Evolutionary conservation across 2,888 invertebrate genomes (phyloP).

Genomic region (Exephanes ischioxanthus): DNA sequence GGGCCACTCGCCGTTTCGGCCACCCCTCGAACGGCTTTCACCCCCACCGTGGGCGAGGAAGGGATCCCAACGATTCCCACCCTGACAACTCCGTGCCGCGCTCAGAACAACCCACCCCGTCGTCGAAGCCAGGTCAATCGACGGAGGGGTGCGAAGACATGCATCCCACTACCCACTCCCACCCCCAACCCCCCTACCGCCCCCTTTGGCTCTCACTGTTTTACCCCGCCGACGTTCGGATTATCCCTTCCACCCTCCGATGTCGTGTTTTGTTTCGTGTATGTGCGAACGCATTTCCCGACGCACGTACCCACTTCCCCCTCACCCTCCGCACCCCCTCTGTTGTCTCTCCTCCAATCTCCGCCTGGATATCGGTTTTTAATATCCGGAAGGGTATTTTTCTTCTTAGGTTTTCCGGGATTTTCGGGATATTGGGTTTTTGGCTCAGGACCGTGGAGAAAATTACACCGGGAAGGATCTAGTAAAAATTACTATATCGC

Average conservation of each 20-base stretch:
- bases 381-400: too few species aligned
- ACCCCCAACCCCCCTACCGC: slow-evolving; percentile 38
- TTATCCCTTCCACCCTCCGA: slow-evolving; percentile 4
- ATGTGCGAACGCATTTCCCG: slow-evolving; percentile 50
- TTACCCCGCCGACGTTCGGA: slow-evolving; percentile 47
- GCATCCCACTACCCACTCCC: slow-evolving; percentile 48
- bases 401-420: too few species aligned
- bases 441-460: too few species aligned
- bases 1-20: slow-evolving; percentile 1
- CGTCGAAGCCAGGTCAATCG: slow-evolving; percentile 73
- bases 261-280: slow-evolving; percentile 50
- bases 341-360: slow-evolving; percentile 11
- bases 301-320: slow-evolving; percentile 54
- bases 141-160: slow-evolving; percentile 71
- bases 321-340: slow-evolving; percentile 62
- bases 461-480: too few species aligned
- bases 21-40: neutral
- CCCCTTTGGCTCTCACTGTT: slow-evolving; percentile 78
- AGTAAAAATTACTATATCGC: too few species aligned
- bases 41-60: neutral
- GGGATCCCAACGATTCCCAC: slow-evolving; percentile 38
- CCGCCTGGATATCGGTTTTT: neutral
- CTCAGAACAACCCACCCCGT: slow-evolving; percentile 64
- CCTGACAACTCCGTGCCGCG: slow-evolving; percentile 29
- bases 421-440: too few species aligned